Base-by-base conservation (phyloP, 2,797 vertebrate genomes). In the Paguma larvata region DNA sequence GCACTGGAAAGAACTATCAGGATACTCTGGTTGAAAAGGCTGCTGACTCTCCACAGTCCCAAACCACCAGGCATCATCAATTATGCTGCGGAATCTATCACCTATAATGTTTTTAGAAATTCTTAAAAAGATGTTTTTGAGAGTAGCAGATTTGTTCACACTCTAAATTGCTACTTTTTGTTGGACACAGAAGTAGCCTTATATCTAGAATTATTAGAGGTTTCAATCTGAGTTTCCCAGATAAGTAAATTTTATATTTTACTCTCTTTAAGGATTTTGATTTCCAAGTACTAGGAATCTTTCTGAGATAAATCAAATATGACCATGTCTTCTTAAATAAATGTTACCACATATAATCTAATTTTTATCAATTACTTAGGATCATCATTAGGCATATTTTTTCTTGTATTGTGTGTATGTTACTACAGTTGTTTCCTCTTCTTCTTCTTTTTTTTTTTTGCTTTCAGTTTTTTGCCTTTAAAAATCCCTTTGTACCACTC, bases 31-130 rank as follows among this genome's bases (percentile, higher is more conserved):
- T 98, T 99, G 99, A 98, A 99, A 99, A 68, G 99, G 99, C 98
- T 99, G 99, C 98, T 99, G 99, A 97, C 99, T 99, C 97, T 99
- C 99, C 97, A 99, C 99, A 0, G 99, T 99, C 62, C 99, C 99
- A 89, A 99, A 99, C 99, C 99, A 99, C 99, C 99, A 99, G 83
- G 99, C 99, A 0, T 99, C 99, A 77, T 99, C 99, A 70, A 99
- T 99, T 98, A 99, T 99, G 98, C 99, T 99, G 94, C 99, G 99
- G 98, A 99, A 99, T 92, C 99, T 98, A 97, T 99, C 98, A 95
- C 99, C 99, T 99, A 18, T 1, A 96, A 98, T 51, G 7, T 89
- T 92, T 94, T 82, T 21, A 67, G 48, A 80, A 97, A 91, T 63
- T 95, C 25, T 88, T 94, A 80, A 94, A 95, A 92, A 6, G 4